Percentiles rank a stretch among this genome's conserved stretches.
These are phyloP conservation scores for Fulica atra DNA, from an alignment of 2,113 vertebrate species.

Conservation along the genomic window DNA sequence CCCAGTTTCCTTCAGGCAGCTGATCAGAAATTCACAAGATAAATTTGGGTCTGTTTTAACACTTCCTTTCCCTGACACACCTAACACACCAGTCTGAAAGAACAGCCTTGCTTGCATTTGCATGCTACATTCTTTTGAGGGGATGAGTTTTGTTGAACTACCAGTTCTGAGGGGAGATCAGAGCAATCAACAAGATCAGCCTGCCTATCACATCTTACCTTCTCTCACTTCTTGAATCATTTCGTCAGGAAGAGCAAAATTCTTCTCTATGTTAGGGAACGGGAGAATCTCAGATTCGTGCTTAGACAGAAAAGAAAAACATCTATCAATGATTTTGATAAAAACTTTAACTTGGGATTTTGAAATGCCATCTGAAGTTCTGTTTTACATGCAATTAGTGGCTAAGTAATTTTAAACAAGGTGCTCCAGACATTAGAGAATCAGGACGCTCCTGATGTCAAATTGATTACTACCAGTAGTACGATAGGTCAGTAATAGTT, in stretches of 20 bases:
- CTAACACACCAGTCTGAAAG: not conserved
- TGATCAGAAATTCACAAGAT: not conserved
- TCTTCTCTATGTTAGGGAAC: conserved; percentile 94
- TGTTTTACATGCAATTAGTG: not conserved
- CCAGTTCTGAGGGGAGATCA: not conserved
- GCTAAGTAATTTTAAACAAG: not conserved
- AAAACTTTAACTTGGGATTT: not conserved
- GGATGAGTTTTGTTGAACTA: not conserved
- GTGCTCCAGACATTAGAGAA: not conserved
- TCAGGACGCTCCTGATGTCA: not conserved
- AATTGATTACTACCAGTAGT: not conserved
- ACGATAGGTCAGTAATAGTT: too few relatives aligned
- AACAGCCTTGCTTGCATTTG: not conserved
- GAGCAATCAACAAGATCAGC: not conserved
- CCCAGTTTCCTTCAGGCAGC: not conserved
- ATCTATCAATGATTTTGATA: not conserved
- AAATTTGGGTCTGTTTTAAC: not conserved
- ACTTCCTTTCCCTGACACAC: not conserved
- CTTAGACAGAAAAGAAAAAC: conserved; percentile 68
- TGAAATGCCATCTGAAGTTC: not conserved
- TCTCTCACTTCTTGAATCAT: conserved; percentile 98
- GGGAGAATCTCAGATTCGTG: conserved; percentile 97
- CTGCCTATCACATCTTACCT: conserved; percentile 76
- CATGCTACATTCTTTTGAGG: not conserved
- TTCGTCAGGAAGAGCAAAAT: conserved; percentile 93